Percentiles rank a stretch among this genome's conserved stretches.
Conservation (phyloP, 2,888 invertebrate species). For the Ypsolopha sequella region DNA sequence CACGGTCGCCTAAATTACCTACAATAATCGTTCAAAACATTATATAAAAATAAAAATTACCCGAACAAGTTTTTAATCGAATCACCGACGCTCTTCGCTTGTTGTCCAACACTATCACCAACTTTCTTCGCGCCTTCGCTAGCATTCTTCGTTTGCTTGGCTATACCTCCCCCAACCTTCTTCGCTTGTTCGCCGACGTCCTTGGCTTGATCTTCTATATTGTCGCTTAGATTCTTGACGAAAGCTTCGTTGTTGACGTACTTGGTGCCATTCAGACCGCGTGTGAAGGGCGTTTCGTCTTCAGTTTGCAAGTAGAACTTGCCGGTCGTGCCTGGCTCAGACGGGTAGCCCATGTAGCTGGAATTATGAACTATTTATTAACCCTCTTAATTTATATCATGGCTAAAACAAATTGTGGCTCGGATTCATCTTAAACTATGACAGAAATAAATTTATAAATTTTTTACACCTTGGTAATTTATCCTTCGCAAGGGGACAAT, state of each 20-base stretch:
- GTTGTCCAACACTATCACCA: not conserved
- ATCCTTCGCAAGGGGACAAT: no score
- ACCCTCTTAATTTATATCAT: no score
- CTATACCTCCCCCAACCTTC: conserved; percentile 9
- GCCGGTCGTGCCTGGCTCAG: conserved; percentile 23
- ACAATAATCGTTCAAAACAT: no score
- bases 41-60: no score
- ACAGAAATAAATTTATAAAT: no score
- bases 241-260: conserved; percentile 20
- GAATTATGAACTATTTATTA: no score
- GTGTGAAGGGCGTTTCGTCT: conserved; percentile 28
- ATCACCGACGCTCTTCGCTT: not conserved
- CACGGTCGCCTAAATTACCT: no score
- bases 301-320: conserved; percentile 37
- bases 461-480: no score
- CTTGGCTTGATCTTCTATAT: not conserved
- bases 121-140: not conserved
- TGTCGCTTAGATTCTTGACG: conserved; percentile 14
- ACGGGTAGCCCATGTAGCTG: conserved; percentile 42
- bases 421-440: no score
- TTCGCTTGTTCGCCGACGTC: conserved; percentile 3
- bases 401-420: no score
- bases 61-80: not conserved
- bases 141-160: no score
- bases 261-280: conserved; percentile 21